Conservation (phyloP, 2,797 vertebrate genomes). For the Mormyrops attenuatus region DNA sequence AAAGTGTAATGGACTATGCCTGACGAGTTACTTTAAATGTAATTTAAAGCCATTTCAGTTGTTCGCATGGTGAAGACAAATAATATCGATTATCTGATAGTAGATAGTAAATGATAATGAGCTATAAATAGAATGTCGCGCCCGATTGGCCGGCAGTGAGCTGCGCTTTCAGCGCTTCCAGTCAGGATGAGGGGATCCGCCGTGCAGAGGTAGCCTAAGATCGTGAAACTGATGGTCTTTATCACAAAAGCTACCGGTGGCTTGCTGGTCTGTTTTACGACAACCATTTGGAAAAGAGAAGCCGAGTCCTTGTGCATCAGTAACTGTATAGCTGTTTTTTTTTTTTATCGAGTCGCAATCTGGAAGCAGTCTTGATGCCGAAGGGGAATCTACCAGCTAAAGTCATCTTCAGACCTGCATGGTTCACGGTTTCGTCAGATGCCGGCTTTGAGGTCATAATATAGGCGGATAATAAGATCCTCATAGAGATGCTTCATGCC, state of each 20-base stretch:
- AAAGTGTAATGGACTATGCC: neutral
- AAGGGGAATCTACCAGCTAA: neutral
- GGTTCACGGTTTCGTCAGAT: neutral
- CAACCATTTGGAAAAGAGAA: neutral
- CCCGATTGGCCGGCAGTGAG: neutral
- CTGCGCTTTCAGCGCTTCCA: neutral
- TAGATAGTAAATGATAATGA: neutral
- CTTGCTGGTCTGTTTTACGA: neutral
- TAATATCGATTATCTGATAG: neutral
- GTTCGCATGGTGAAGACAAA: neutral
- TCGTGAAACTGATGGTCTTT: neutral
- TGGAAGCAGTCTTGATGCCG: neutral
- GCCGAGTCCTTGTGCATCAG: neutral
- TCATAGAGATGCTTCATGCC: neutral
- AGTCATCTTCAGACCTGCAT: neutral
- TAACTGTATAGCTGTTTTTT: neutral
- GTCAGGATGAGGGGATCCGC: neutral
- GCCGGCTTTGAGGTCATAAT: neutral
- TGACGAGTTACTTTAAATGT: neutral
- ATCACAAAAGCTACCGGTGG: neutral
- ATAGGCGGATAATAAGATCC: neutral
- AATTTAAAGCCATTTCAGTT: neutral
- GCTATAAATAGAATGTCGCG: neutral
- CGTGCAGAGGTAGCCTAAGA: neutral
- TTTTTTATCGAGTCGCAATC: neutral